Evolutionary conservation across 2,113 vertebrate species (phyloP).

Genomic region (Bos indicus): DNA sequence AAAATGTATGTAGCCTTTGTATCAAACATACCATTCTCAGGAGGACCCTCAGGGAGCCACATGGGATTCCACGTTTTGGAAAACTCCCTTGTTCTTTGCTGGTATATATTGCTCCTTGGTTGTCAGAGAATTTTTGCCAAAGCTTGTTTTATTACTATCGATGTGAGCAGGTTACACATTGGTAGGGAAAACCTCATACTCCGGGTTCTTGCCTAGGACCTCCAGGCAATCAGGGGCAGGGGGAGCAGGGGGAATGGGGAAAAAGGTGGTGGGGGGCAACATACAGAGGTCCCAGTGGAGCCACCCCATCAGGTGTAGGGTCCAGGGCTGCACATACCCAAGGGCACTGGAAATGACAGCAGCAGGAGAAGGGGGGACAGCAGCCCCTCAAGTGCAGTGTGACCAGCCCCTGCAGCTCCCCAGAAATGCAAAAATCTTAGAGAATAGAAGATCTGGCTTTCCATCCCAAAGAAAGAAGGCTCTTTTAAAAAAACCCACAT

Average conservation of each 20-base stretch:
- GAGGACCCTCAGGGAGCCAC: not conserved
- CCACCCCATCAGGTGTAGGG: rapidly evolving
- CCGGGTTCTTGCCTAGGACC: rapidly evolving
- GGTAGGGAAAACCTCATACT: not conserved
- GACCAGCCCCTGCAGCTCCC: not conserved
- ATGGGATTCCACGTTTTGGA: too few relatives aligned
- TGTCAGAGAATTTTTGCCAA: not conserved
- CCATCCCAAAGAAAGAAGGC: too few relatives aligned
- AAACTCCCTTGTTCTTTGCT: not conserved
- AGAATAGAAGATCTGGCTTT: not conserved
- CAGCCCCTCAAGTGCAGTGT: too few relatives aligned
- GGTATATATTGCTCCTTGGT: not conserved
- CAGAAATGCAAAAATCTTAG: not conserved
- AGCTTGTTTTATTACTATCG: not conserved
- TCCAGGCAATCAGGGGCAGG: not conserved
- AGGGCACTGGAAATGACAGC: rapidly evolving
- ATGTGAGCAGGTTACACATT: not conserved
- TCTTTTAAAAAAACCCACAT: not conserved
- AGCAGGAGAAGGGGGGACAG: rapidly evolving
- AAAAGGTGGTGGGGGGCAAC: rapidly evolving
- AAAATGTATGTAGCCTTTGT: not conserved
- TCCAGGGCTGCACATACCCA: not conserved
- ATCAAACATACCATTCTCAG: not conserved
- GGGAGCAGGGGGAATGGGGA: rapidly evolving
- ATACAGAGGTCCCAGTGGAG: rapidly evolving